Evolutionary conservation across 2,797 vertebrate species (phyloP).

Genomic region (Lerista edwardsae): DNA sequence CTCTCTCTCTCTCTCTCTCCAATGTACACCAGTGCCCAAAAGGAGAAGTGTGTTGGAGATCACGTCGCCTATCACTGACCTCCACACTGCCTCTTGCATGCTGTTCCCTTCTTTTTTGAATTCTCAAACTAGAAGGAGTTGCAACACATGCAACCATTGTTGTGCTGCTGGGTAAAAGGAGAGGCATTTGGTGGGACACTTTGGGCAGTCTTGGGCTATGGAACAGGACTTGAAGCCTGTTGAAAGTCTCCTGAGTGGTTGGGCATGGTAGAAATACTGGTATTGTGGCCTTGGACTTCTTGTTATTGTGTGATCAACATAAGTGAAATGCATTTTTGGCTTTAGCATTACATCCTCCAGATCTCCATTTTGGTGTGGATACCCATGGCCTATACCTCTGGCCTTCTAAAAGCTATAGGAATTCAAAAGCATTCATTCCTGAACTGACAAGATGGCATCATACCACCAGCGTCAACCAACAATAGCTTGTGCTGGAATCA

Average conservation of each 20-base stretch:
- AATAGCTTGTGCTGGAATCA: not conserved
- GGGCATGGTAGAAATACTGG: not conserved
- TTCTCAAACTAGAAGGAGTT: too few species aligned
- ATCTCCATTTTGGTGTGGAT: not conserved
- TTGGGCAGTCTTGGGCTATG: too few species aligned
- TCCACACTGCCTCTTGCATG: too few species aligned
- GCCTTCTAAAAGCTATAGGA: not conserved
- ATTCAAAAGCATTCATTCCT: not conserved
- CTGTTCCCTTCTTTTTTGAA: too few species aligned
- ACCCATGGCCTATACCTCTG: not conserved
- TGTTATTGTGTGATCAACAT: not conserved
- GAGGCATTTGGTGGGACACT: too few species aligned
- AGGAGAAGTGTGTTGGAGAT: too few species aligned
- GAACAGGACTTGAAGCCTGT: not conserved
- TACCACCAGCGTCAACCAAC: not conserved
- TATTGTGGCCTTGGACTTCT: not conserved
- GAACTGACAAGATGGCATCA: not conserved
- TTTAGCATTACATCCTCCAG: not conserved
- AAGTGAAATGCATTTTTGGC: not conserved
- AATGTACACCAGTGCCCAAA: too few species aligned
- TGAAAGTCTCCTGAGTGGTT: not conserved
- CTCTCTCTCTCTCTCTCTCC: too few species aligned
- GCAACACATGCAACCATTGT: too few species aligned
- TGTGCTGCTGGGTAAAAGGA: too few species aligned
- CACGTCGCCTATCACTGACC: too few species aligned